Conservation (phyloP, 1,140 invertebrate species). For the Gryon sp. region DNA sequence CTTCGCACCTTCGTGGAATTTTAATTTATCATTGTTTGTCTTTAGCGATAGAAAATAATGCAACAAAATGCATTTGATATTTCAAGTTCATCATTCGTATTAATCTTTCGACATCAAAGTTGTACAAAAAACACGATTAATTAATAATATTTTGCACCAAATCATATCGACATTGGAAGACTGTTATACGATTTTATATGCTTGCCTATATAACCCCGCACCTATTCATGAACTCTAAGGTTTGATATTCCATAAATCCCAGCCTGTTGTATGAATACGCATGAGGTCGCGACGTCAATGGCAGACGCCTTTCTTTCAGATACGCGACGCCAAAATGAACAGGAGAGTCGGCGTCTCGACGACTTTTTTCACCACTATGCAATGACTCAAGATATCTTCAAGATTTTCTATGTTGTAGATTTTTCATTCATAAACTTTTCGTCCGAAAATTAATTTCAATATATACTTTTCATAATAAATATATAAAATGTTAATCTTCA, state of each 20-base stretch:
- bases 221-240: slow-evolving; percentile 26
- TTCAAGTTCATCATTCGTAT: too few species aligned
- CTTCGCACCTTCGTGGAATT: slow-evolving; percentile 11
- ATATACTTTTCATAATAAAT: too few species aligned
- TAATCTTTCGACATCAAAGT: too few species aligned
- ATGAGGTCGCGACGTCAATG: slow-evolving; percentile 41
- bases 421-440: slow-evolving; percentile 37
- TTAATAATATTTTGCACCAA: slow-evolving; percentile 16
- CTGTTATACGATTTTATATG: slow-evolving; percentile 47
- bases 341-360: slow-evolving; percentile 30
- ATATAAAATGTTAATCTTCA: too few species aligned
- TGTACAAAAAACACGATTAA: too few species aligned
- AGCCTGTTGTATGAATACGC: slow-evolving; percentile 44
- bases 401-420: slow-evolving; percentile 9
- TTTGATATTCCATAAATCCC: slow-evolving; percentile 48
- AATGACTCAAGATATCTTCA: slow-evolving; percentile 23
- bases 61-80: not conserved
- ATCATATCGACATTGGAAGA: slow-evolving; percentile 12
- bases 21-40: slow-evolving; percentile 10
- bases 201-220: slow-evolving; percentile 2
- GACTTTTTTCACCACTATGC: slow-evolving; percentile 18
- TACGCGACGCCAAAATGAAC: slow-evolving; percentile 52
- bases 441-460: slow-evolving; percentile 8
- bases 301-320: slow-evolving; percentile 31
- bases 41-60: not conserved